Base-by-base conservation (phyloP, 64 coral and sea anemone genomes). In the Pocillopora verrucosa region DNA sequence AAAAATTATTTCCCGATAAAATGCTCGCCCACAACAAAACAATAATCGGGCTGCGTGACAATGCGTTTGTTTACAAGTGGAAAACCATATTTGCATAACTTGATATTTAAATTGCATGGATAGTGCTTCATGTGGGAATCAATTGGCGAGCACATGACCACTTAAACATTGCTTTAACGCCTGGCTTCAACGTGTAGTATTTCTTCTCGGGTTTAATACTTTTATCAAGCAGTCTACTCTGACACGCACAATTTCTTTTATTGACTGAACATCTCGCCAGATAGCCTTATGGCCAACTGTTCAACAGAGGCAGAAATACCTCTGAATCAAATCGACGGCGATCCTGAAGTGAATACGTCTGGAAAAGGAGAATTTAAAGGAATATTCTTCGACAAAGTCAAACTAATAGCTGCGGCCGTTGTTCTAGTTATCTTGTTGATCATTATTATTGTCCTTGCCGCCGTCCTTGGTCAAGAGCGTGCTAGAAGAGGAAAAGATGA, bases 371-470 rank as follows among this genome's bases (percentile, higher is more conserved):
- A 38, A 60, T 89, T 80, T 51, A 25, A 22, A 15, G 83, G 84
- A 30, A 35, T 92, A 58, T 92, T 79, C 51, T 86, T 87, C 16
- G 78, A 61, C 83, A 92, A 87, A 75, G 72, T 41, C 6, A 87
- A 87, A 24, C 61, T 92, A 1, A 87, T 92, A n/a, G 24, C 57
- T 19, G 37, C 87, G 13, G 90, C 64, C 5, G 75, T 92, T 92
- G 16, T 87, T 15, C 22, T 92, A n/a, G 16, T 92, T 34, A 20
- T 92, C 26, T 84, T 92, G 14, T 15, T 92, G 15, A 75, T 92
- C 30, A 56, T 92, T 20, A 72, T 92, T n/a, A 92, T 92, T 2
- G 51, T 92, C 17, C 26, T 92, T 10, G 83, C 74, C 14, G 90
- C 84, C 20, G 41, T 87, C 6, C 83, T 92, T 16, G 90, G 90